Evolutionary conservation across 2,113 vertebrate genomes (phyloP), one percentile per base, ranked within the genome.

Genomic region (Bufo bufo): DNA sequence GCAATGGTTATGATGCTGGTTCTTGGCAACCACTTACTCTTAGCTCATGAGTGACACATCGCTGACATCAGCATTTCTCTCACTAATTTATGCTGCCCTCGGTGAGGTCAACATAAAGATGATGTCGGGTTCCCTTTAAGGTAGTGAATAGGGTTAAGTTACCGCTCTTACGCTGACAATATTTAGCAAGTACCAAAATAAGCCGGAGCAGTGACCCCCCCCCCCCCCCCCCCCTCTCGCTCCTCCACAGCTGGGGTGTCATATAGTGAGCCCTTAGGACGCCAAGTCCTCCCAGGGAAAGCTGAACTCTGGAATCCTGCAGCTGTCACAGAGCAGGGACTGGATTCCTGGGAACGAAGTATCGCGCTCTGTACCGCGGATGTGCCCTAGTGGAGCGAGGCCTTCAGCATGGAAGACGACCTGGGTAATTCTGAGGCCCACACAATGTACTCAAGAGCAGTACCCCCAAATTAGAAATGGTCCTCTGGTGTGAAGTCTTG

Each of bases 171-270:
- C 17, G 10, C 47, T 65, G 56, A 69, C 79, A 65, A 20, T 86
- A 86, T 88, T 75, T 77, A 83, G 86, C 80, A 82, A 33, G 79
- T 54, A 75, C 80, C 20, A 88, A 88, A 88, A 88, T 88, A 83
- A 88, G 43, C 5, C 17, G 13, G 19, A 52, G 47, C 50, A 45
- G 45, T 58, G 45, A 8, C 54, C 33, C 16, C 33, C 79, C 47
- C 12, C n/a, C 50, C 43, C 47, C 50, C 77, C 71, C n/a, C 50
- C 43, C 47, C 50, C 77, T 58, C 56, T n/a, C 12, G 3, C 65
- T 6, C 6, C 20, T 20, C n/a, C 71, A 66, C 87, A 88, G 87
- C 87, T 88, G 80, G 87, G 87, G 47, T 83, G 69, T 88, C 80
- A 56, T 45, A 66, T 59, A 33, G 56, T 72, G 47, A 75, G 54